Conservation (phyloP, 2,797 vertebrate species). For the Triplophysa yarkandensis region DNA sequence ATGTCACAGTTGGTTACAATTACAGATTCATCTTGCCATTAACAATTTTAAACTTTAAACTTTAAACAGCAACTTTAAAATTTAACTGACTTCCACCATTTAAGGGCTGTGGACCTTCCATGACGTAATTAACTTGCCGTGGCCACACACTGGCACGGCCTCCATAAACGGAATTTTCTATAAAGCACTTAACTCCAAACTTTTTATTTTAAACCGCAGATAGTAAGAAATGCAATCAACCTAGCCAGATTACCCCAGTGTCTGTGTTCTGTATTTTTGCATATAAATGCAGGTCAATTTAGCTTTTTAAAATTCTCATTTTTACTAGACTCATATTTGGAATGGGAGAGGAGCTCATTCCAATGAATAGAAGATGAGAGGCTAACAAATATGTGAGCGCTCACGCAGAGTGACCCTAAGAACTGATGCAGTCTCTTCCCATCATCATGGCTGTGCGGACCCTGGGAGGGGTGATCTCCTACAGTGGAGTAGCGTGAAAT, state of each 20-base stretch:
- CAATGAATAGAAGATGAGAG: constrained; percentile 51
- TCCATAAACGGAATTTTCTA: no score
- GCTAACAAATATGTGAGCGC: constrained; percentile 53
- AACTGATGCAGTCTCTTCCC: constrained; percentile 36
- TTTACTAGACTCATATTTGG: background rate
- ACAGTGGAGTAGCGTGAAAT: constrained; percentile 56
- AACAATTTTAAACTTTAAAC: no score
- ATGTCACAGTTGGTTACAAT: no score
- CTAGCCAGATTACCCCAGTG: background rate
- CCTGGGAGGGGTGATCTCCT: constrained; percentile 55
- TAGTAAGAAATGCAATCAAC: background rate
- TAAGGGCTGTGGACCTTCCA: no score
- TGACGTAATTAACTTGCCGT: no score
- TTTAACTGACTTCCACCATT: no score
- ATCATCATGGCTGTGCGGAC: constrained; percentile 42
- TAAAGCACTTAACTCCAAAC: no score
- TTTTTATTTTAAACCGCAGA: background rate
- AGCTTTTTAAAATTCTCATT: constrained; percentile 8
- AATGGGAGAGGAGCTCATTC: constrained; percentile 21
- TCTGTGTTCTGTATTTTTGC: constrained; percentile 1
- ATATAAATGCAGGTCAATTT: constrained; percentile 7
- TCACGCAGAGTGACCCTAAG: constrained; percentile 52
- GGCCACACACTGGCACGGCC: no score
- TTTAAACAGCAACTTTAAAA: no score
- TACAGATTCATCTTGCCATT: no score